Base-by-base conservation (phyloP, 2,888 invertebrate genomes). In the Heliconius charithonia region DNA sequence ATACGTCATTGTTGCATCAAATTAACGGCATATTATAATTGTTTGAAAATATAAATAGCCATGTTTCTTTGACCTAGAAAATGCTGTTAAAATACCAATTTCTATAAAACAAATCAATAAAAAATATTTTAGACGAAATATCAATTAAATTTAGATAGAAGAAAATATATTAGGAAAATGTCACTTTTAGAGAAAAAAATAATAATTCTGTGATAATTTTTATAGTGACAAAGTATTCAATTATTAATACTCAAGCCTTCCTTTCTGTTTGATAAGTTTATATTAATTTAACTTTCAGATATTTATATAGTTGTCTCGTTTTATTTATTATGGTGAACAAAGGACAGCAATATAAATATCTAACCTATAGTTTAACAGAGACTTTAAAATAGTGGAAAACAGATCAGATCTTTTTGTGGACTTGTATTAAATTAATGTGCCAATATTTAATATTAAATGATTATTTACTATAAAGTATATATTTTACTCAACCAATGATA, bases 121-220 rank as follows among this genome's bases (percentile, higher is more conserved):
- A 37, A 80, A 84, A 83, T 83, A 80, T 77, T 81, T 82, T 82
- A 84, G 81, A 80, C 72, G 79, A 45, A 81, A 82, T 75, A 75
- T 51, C 66, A 75, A 73, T 77, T 75, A 75, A 79, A 80, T 75
- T 81, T 81, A 82, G 67, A 79, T 81, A 80, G 77, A 74, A 29
- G 29, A 73, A 72, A 77, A 76, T 66, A 74, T 74, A 77, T 76
- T 79, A 81, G 77, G 56, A 63, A 77, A 80, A 80, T 51, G 71
- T 80, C 79, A 81, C 74, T 80, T 79, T 32, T 72, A 76, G 63
- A 82, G 70, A 79, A 69, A 69, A 69, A 25, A 67, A 77, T 76
- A 77, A 78, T 77, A 77, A 80, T 82, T 82, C 83, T 84, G 84
- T 83, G 83, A 84, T 84, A 83, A 84, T 83, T 81, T 80, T 74